Conservation (phyloP, 1,140 invertebrate species). For the Araneus ventricosus region DNA sequence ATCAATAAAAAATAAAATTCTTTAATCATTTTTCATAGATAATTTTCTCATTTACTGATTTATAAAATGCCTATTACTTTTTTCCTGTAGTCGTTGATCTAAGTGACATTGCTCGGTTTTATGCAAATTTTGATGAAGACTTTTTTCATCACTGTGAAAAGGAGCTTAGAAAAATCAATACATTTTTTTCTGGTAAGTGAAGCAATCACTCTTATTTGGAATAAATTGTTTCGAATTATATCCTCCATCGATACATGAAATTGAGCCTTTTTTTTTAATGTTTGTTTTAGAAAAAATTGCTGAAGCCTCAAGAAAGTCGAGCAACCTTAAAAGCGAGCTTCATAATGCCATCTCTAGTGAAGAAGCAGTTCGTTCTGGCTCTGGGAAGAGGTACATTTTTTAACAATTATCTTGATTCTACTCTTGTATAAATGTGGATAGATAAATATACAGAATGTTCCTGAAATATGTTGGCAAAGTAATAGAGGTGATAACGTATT, state of each 20-base stretch:
- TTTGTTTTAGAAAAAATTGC: constrained; percentile 92
- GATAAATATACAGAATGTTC: too few relatives aligned
- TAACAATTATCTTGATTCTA: neutral
- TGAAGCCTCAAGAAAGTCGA: constrained; percentile 96
- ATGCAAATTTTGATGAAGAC: constrained; percentile 97
- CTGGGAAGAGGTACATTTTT: constrained; percentile 46
- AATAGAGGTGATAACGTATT: too few relatives aligned
- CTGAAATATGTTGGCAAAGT: too few relatives aligned
- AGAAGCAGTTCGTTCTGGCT: constrained; percentile 61
- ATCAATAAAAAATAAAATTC: too few relatives aligned
- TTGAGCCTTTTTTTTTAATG: neutral
- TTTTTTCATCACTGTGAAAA: constrained; percentile 97
- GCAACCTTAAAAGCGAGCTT: constrained; percentile 93
- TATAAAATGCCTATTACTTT: too few relatives aligned
- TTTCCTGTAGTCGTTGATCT: constrained; percentile 85
- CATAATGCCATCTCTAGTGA: constrained; percentile 82
- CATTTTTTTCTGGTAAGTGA: constrained; percentile 93
- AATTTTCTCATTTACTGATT: too few relatives aligned
- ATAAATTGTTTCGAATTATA: too few relatives aligned
- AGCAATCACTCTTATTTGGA: neutral
- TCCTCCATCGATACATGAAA: too few relatives aligned
- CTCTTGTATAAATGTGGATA: too few relatives aligned
- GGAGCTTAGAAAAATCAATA: constrained; percentile 97
- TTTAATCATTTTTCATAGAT: too few relatives aligned
- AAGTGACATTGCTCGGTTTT: constrained; percentile 92